A percentile compares a stretch with the other conserved stretches of the same genome.
Conservation (phyloP, 2,797 vertebrate species). For the Momotus momota region DNA sequence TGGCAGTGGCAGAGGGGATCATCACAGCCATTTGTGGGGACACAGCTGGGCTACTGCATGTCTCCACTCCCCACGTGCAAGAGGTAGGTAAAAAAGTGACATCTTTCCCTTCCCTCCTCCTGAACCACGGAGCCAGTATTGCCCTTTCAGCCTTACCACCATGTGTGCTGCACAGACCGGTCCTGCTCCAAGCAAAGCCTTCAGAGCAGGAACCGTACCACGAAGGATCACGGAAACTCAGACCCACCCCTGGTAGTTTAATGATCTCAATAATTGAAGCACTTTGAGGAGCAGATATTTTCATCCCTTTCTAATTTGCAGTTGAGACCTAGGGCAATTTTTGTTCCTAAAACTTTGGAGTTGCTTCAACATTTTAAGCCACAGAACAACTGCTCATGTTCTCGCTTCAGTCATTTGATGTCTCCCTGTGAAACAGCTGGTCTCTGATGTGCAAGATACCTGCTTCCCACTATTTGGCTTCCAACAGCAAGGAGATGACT, state of each 20-base stretch:
- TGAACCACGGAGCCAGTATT: fast-evolving
- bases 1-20: background rate
- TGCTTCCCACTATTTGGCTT: slow-evolving; percentile 69
- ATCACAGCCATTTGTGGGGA: background rate
- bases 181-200: background rate
- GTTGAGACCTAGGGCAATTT: slow-evolving; percentile 22
- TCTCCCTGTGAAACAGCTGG: slow-evolving; percentile 66
- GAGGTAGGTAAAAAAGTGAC: background rate
- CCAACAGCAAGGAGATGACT: slow-evolving; percentile 63
- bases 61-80: background rate
- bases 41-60: fast-evolving
- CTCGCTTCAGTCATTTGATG: slow-evolving; percentile 12
- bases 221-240: background rate
- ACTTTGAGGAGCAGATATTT: slow-evolving; percentile 26
- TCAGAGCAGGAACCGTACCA: background rate
- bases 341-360: slow-evolving; percentile 26
- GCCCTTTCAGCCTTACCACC: background rate
- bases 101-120: background rate
- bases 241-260: background rate
- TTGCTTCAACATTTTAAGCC: background rate
- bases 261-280: background rate
- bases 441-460: slow-evolving; percentile 65
- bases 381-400: background rate
- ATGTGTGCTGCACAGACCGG: background rate
- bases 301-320: slow-evolving; percentile 34